Base-by-base conservation (phyloP, 1,140 invertebrate genomes). In the Dendrolimus punctatus region DNA sequence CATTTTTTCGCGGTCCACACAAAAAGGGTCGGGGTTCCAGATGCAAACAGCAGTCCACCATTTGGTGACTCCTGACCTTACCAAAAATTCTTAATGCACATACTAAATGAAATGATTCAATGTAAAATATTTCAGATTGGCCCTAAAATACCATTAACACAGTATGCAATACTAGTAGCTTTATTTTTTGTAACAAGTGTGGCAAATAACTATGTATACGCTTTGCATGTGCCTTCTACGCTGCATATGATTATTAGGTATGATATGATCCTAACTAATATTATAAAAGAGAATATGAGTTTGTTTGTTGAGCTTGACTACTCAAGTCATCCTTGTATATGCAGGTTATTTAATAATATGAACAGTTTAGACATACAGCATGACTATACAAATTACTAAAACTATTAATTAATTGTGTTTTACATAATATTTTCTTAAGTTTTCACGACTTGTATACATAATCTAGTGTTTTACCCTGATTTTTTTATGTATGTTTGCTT, bases 231-330 rank as follows among this genome's bases (percentile, higher is more conserved):
- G 48, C 80, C 80, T 40, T 79, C 83, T 23, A 86, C 83, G 8
- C 64, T 86, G 51, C 83, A 86, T 66, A 86, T 86, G 83, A 86
- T 86, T 39, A 84, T 86, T 68, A 71, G 83, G 83, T 86, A 67
- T 9, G 53, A 49, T 45, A 41, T 9, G 40, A 46, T 4, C 46
- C 39, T 8, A 39, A 46, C 9, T 36, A 10, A 39, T 45, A 42
- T 48, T 36, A 40, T 48, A 40, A 50, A 45, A 55, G 23, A 23
- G 23, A 23, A 23, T 23, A 23, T 23, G 23, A 23, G 23, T 23
- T 23, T 23, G 23, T 23, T 23, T 23, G 23, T 23, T 23, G 23
- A 23, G 23, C 23, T 23, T 23, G 23, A 23, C 23, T 46, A 46
- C 10, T 47, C 23, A 23, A 47, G 5, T 5, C 38, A 36, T 47